Evolutionary conservation across 2,797 vertebrate species (phyloP), one percentile per base, ranked within the genome.

Genomic region (Simalia tracyae): DNA sequence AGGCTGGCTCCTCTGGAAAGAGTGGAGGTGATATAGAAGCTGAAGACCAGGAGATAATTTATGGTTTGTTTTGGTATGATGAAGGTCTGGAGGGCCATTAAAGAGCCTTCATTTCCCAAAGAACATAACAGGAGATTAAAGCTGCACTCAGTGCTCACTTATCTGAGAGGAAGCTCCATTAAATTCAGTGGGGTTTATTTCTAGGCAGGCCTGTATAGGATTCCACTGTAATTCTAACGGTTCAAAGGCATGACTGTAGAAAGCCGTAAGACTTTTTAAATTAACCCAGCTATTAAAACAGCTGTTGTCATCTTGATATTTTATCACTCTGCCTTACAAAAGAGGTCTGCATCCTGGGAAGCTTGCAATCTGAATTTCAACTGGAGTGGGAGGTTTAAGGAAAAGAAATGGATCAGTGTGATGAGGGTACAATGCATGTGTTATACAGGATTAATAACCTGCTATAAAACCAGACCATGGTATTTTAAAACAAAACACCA

Each of bases 1-100:
- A 98, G 81, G 98, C 98, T 72, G 97, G 98, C 61, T 98, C 97
- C 68, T 87, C 97, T 66, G 98, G 98, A 92, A 98, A 98, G 86
- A 98, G 96, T 31, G 98, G 98, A 0, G 96, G 98, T 91, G 98
- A 98, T 91, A 96, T 98, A 31, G 98, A 98, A 1, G 98, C 98
- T 54, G 98, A 98, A 10, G 97, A 98, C 95, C 98, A 98, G 96
- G 98, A 22, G 42, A 81, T 98, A 72, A 90, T 19, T 22, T 87
- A 24, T 46, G 8, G 9, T 81, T 81, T 81, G 42, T 10, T 81
- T 81, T 81, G 76, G 22, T 81, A 46, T 4, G 22, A 12, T 24
- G 22, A 24, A 11, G 42, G 36, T 81, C 42, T 81, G 72, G 72
- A 81, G 42, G 50, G 72, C 36, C 46, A 24, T 60, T 14, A 42